These are phyloP conservation scores for Falco punctatus DNA, from an alignment of 2,113 vertebrate genomes.

Conservation along the genomic window DNA sequence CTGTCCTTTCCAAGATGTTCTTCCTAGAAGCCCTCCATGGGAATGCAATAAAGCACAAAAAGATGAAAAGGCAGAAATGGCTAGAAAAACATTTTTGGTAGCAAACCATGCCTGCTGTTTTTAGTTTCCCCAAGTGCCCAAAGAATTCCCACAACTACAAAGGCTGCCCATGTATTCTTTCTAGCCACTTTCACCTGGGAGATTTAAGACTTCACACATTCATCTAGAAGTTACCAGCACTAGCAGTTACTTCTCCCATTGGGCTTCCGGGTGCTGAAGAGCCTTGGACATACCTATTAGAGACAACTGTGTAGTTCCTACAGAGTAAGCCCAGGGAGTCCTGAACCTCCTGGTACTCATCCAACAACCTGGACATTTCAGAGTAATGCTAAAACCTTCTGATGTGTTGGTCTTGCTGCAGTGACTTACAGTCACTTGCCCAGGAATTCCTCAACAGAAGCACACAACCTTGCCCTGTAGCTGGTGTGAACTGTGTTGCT, in stretches of 20 bases:
- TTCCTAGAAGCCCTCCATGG: background rate
- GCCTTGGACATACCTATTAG: background rate
- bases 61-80: background rate
- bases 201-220: background rate
- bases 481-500: background rate
- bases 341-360: background rate
- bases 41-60: background rate
- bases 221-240: background rate
- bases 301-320: background rate
- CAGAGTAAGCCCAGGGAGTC: background rate
- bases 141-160: background rate
- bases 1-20: background rate
- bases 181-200: background rate
- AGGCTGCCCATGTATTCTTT: background rate
- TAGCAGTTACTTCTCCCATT: background rate
- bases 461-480: fast-evolving
- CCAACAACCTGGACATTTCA: background rate
- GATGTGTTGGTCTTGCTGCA: background rate
- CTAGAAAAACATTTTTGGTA: background rate
- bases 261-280: background rate
- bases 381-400: background rate
- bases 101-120: background rate
- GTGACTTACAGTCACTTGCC: background rate
- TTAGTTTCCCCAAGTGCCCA: background rate
- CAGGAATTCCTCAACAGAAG: background rate